Evolutionary conservation across 35 echinoderm and acorn worm species (phyloP).

Genomic region (Apostichopus japonicus): DNA sequence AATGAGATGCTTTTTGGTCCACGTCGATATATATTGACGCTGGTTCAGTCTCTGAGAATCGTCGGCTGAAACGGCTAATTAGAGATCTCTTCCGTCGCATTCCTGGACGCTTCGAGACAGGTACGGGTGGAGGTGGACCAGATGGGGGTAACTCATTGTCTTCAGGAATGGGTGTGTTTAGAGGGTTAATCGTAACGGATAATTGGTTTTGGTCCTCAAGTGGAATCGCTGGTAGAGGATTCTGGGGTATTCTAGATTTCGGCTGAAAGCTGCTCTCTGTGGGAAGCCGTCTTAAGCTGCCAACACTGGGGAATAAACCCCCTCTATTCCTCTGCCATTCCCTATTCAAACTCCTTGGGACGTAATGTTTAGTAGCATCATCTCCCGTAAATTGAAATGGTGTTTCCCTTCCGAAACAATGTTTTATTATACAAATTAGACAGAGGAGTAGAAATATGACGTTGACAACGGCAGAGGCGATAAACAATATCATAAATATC

Average conservation of each 20-base stretch:
- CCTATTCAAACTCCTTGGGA: constrained; percentile 8
- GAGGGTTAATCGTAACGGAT: constrained; percentile 42
- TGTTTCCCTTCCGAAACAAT: background rate
- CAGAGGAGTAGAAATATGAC: background rate
- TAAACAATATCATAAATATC: background rate
- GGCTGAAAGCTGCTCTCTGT: constrained; percentile 45
- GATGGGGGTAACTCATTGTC: background rate
- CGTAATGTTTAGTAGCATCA: constrained; percentile 8
- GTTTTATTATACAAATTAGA: background rate
- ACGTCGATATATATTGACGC: constrained; percentile 11
- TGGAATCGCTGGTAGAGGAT: constrained; percentile 33
- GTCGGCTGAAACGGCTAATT: background rate
- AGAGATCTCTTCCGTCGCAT: background rate
- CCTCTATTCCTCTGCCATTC: background rate
- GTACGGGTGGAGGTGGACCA: background rate
- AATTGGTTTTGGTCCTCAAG: background rate
- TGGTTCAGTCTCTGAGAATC: background rate
- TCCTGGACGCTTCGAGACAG: background rate
- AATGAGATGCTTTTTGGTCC: background rate
- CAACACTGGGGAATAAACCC: background rate
- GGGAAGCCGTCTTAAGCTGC: constrained; percentile 22
- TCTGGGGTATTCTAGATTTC: constrained; percentile 13
- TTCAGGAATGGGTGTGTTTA: background rate
- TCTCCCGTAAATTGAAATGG: constrained; percentile 8
- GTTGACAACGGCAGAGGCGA: background rate